Percentiles rank a stretch among this genome's conserved stretches.
phyloP scores from a whole-genome alignment of 1,140 invertebrate species.

The Anagrus nilaparvatae region DNA sequence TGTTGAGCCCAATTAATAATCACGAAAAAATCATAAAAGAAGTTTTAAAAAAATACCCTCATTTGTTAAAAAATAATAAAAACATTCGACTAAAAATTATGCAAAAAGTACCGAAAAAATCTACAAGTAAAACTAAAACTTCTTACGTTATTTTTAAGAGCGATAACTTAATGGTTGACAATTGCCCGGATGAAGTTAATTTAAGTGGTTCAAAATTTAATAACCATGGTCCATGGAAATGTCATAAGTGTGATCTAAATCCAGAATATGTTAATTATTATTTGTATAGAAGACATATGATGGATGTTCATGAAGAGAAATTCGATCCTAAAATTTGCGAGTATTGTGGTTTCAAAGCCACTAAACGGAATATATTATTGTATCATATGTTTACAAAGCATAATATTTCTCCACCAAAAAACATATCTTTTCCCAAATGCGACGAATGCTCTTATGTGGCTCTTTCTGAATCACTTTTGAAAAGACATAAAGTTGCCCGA shows the following conservation, averaged over 20 bases:
- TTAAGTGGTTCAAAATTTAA: conserved; percentile 24
- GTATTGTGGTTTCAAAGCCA: conserved; percentile 69
- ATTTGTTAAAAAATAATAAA: conserved; percentile 75
- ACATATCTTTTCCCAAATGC: conserved; percentile 64
- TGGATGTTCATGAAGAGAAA: conserved; percentile 69
- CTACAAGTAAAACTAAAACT: conserved; percentile 36
- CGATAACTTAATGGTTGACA: conserved; percentile 32
- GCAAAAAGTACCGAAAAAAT: conserved; percentile 41
- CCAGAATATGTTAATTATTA: conserved; percentile 65
- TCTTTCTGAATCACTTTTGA: conserved; percentile 53
- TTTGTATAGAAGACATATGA: conserved; percentile 67
- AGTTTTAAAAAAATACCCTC: conserved; percentile 78
- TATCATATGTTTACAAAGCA: conserved; percentile 76
- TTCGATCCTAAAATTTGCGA: conserved; percentile 72
- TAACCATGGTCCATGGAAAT: conserved; percentile 40
- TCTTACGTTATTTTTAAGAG: conserved; percentile 47
- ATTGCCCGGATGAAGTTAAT: conserved; percentile 24
- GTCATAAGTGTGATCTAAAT: conserved; percentile 43
- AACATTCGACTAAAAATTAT: conserved; percentile 80
- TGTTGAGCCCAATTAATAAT: conserved; percentile 47
- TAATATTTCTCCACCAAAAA: conserved; percentile 59
- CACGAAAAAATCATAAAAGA: conserved; percentile 80
- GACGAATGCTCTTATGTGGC: conserved; percentile 64
- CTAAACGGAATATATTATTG: conserved; percentile 62
- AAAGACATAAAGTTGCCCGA: conserved; percentile 54